Percentiles rank a stretch among this genome's conserved stretches.
phyloP scores from a whole-genome alignment of 2,113 vertebrate species.

The Antidorcas marsupialis region DNA sequence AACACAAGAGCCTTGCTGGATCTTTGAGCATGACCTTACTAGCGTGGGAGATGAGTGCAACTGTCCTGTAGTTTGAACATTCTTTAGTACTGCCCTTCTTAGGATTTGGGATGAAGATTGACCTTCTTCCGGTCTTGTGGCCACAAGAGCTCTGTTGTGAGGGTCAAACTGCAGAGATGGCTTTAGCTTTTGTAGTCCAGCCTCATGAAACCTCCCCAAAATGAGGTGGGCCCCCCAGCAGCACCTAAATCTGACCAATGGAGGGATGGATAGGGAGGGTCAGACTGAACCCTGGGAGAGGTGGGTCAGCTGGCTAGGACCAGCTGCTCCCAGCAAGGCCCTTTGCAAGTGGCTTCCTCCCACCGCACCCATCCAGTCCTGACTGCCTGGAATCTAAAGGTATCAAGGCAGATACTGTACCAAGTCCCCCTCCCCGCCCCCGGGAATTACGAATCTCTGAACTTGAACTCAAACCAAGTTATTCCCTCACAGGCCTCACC shows the following conservation, averaged over 20 bases:
- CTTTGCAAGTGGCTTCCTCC: neutral
- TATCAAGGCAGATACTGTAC: neutral
- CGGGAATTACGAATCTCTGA: neutral
- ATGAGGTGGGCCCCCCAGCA: neutral
- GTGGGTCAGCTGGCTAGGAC: neutral
- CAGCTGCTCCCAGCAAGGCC: neutral
- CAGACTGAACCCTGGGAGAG: no score
- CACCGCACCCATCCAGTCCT: neutral
- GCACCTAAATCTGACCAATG: neutral
- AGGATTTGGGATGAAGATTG: neutral
- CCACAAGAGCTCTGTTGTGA: neutral
- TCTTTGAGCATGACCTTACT: neutral
- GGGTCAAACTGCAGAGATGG: neutral
- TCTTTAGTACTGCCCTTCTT: neutral
- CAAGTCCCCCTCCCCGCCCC: fast-evolving
- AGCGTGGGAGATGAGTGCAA: neutral
- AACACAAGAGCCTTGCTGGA: neutral
- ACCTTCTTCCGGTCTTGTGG: fast-evolving
- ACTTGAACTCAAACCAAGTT: neutral
- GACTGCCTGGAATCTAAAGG: neutral
- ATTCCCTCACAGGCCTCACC: neutral
- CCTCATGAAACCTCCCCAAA: neutral
- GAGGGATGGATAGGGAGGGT: neutral
- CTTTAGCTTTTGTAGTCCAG: neutral
- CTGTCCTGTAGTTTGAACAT: neutral